Conservation (phyloP, 2,113 vertebrate species). For the Protobothrops flavoviridis region DNA sequence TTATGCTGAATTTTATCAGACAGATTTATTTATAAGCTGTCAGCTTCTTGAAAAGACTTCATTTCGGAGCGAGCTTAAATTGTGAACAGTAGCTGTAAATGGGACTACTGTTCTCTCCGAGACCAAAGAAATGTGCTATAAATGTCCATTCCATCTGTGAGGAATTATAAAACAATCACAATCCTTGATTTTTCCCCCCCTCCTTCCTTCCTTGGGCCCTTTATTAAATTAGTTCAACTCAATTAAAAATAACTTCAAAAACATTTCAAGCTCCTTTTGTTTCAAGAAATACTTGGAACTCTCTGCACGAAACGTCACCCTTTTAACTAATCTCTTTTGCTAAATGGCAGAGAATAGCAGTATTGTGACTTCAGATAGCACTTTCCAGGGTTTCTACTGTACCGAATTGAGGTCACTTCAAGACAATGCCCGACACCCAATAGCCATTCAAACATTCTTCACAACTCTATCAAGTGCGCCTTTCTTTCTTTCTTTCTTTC, state of each 20-base stretch:
- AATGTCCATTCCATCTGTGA: constrained; percentile 80
- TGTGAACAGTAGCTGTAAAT: constrained; percentile 84
- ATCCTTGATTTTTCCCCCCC: constrained; percentile 72
- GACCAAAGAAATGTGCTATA: constrained; percentile 81
- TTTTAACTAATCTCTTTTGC: constrained; percentile 97
- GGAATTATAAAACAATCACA: constrained; percentile 83
- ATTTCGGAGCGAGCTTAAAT: constrained; percentile 83
- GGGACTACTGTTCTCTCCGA: constrained; percentile 80
- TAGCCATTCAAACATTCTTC: constrained; percentile 90
- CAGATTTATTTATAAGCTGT: constrained; percentile 87
- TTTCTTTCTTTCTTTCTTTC: constrained; percentile 88
- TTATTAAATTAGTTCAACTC: constrained; percentile 87
- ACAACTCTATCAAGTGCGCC: constrained; percentile 97
- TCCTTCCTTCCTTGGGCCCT: constrained; percentile 70
- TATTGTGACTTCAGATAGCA: constrained; percentile 94
- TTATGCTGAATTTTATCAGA: constrained; percentile 84
- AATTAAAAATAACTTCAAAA: constrained; percentile 89
- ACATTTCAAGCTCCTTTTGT: constrained; percentile 81
- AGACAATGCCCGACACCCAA: constrained; percentile 97
- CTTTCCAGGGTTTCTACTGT: constrained; percentile 96
- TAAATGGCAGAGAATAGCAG: constrained; percentile 89
- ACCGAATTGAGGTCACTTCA: constrained; percentile 96
- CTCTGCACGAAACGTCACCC: constrained; percentile 91
- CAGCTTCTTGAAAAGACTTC: constrained; percentile 84
- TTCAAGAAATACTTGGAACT: constrained; percentile 91